Evolutionary conservation across 2,113 vertebrate species (phyloP).

Genomic region (Blennius ocellaris): DNA sequence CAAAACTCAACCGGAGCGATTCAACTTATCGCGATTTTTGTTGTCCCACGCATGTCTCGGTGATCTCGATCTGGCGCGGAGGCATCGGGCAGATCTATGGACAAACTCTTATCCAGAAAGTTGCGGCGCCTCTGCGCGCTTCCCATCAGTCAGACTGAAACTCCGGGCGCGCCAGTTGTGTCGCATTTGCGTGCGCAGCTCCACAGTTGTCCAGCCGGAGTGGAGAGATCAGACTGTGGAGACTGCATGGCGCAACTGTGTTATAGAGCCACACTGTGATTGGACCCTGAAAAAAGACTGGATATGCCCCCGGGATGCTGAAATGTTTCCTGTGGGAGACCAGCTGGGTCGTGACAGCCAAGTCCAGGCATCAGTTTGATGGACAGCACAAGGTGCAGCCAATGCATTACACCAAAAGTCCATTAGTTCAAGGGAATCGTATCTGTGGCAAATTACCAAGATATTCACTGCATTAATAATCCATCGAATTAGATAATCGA

Average conservation of each 20-base stretch:
- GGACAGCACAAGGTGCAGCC: conserved; percentile 26
- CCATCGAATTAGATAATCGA: not conserved
- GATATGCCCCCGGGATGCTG: conserved; percentile 5
- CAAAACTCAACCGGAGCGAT: conserved; percentile 57
- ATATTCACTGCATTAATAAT: not conserved
- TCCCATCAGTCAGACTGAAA: not conserved
- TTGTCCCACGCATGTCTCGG: conserved; percentile 45
- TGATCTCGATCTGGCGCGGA: not conserved
- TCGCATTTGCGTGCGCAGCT: conserved; percentile 45
- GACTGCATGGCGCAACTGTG: conserved; percentile 47
- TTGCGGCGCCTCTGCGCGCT: conserved; percentile 9
- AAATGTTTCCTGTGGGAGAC: conserved; percentile 52
- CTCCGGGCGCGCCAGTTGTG: conserved; percentile 24
- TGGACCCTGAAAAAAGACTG: conserved; percentile 38
- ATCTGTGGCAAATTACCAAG: not conserved
- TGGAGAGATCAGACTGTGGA: conserved; percentile 36
- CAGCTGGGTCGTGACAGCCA: conserved; percentile 36
- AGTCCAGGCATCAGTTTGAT: conserved; percentile 18
- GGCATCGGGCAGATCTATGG: not conserved
- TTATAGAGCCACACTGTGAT: conserved; percentile 56
- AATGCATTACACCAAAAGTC: not conserved
- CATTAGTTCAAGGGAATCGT: not conserved
- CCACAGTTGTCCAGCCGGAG: conserved; percentile 64
- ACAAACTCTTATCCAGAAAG: conserved; percentile 17
- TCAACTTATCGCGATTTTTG: conserved; percentile 61